phyloP scores from a whole-genome alignment of 2,888 invertebrate species.

The Boloria selene region DNA sequence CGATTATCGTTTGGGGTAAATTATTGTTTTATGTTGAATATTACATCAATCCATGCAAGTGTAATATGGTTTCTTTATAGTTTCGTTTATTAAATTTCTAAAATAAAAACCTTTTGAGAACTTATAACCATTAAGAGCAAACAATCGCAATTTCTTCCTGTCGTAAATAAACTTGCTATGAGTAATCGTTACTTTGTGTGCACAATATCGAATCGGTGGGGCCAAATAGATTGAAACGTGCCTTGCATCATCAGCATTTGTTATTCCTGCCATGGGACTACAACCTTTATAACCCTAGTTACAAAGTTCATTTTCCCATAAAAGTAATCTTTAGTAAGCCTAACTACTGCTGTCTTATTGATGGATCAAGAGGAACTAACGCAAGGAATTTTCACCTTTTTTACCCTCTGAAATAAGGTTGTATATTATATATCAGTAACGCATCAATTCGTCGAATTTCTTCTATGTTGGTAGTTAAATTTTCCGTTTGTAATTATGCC shows the following conservation, averaged over 20 bases:
- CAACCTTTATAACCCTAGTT: slow-evolving; percentile 33
- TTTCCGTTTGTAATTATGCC: slow-evolving; percentile 78
- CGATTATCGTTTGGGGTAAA: neutral
- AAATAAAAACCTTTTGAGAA: slow-evolving; percentile 59
- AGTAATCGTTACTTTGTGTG: slow-evolving; percentile 78
- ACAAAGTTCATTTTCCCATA: neutral
- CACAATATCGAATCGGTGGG: slow-evolving; percentile 71
- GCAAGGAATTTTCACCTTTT: neutral
- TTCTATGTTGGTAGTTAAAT: slow-evolving; percentile 60
- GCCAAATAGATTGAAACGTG: slow-evolving; percentile 79
- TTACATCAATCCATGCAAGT: neutral
- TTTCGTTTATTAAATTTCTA: neutral
- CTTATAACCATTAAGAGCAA: slow-evolving; percentile 76
- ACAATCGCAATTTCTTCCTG: slow-evolving; percentile 81
- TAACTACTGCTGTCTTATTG: slow-evolving; percentile 10
- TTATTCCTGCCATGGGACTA: slow-evolving; percentile 37
- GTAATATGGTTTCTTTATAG: neutral
- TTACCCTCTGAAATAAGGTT: neutral
- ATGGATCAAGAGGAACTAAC: neutral
- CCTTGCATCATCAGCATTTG: slow-evolving; percentile 54
- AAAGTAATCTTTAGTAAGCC: neutral
- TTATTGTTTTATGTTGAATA: neutral
- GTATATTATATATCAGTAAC: neutral
- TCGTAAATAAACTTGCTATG: slow-evolving; percentile 76
- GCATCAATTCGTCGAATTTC: slow-evolving; percentile 25